Conservation (phyloP, 2,888 invertebrate genomes). For the Megastigmus dorsalis region DNA sequence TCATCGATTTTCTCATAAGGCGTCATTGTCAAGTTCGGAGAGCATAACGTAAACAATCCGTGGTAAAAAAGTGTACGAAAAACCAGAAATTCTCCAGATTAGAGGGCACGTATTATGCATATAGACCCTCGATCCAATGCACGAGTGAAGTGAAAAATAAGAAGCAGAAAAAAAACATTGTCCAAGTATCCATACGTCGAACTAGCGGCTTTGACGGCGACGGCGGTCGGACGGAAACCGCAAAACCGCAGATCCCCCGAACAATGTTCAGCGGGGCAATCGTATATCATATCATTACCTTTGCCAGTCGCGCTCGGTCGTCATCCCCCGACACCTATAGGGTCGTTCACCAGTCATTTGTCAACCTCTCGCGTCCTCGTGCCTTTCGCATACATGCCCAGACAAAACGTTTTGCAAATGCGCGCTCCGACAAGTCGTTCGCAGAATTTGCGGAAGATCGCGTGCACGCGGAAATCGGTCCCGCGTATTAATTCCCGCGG, state of each 20-base stretch:
- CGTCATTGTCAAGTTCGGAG: too few relatives aligned
- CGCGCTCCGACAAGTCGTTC: too few relatives aligned
- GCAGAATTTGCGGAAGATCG: constrained; percentile 23
- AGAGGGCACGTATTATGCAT: too few relatives aligned
- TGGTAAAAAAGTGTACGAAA: too few relatives aligned
- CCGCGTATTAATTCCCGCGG: constrained; percentile 40
- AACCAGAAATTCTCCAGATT: too few relatives aligned
- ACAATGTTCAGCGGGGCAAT: constrained; percentile 68
- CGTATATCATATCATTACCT: constrained; percentile 73
- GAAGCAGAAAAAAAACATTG: constrained; percentile 3
- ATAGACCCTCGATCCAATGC: not conserved
- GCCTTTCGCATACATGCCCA: too few relatives aligned
- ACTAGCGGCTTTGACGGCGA: constrained; percentile 10
- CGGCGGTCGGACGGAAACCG: constrained; percentile 68
- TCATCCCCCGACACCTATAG: constrained; percentile 71
- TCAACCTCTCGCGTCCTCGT: constrained; percentile 62
- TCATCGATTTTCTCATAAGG: too few relatives aligned
- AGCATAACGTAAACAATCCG: too few relatives aligned
- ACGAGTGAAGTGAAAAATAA: too few relatives aligned
- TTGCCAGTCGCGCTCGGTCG: constrained; percentile 63
- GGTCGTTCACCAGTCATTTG: constrained; percentile 70
- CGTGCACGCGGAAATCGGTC: constrained; percentile 32
- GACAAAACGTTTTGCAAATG: not conserved
- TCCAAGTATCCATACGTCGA: not conserved
- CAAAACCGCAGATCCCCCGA: constrained; percentile 73